phyloP scores from a whole-genome alignment of 1,140 invertebrate genomes.

The Melanaphis sacchari region DNA sequence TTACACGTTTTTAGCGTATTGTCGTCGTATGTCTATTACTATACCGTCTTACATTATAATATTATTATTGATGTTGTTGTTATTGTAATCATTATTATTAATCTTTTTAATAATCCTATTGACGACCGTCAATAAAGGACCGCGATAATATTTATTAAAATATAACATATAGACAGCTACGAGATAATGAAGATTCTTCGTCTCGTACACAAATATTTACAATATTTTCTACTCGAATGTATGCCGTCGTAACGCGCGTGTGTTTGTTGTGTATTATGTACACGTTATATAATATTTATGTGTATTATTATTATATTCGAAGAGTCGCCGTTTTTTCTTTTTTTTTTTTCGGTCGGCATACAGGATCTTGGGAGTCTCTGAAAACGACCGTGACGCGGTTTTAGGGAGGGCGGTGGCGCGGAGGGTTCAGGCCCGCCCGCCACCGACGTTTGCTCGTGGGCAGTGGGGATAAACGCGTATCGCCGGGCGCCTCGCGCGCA shows the following conservation, averaged over 20 bases:
- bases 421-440: neutral
- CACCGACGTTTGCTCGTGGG: neutral
- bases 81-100: too few relatives aligned
- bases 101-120: too few relatives aligned
- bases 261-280: neutral
- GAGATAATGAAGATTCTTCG: neutral
- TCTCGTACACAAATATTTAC: neutral
- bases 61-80: too few relatives aligned
- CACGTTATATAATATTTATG: too few relatives aligned
- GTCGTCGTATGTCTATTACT: neutral
- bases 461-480: slow-evolving; percentile 8
- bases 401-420: neutral
- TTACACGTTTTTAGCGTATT: neutral
- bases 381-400: neutral
- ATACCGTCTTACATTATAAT: too few relatives aligned
- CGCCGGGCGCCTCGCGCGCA: neutral
- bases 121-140: neutral
- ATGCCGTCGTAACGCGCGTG: neutral
- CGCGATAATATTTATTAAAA: neutral
- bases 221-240: neutral
- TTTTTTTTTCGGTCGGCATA: neutral
- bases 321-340: neutral
- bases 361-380: neutral
- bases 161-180: neutral
- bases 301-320: neutral